Conservation (phyloP, 2,888 invertebrate genomes). For the Chelonus formosanus region DNA sequence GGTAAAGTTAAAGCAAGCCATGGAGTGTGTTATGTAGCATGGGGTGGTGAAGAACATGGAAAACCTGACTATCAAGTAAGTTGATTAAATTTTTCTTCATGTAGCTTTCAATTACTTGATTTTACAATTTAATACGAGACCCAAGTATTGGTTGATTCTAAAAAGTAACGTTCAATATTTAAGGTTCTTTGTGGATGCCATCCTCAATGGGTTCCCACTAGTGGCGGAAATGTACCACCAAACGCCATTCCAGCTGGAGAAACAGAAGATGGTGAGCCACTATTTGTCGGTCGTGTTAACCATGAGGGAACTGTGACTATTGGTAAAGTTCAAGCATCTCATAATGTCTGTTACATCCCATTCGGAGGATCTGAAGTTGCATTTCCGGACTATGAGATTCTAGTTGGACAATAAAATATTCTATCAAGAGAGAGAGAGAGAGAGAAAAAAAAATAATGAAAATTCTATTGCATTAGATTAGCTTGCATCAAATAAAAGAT, state of each 20-base stretch:
- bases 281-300: slow-evolving; percentile 79
- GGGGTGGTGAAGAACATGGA: slow-evolving; percentile 79
- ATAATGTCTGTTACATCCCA: slow-evolving; percentile 84
- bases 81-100: slow-evolving; percentile 3
- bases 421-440: slow-evolving; percentile 23
- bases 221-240: slow-evolving; percentile 74
- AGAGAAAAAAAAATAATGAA: slow-evolving; percentile 30
- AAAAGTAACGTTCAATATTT: not conserved
- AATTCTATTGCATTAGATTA: not conserved
- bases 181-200: slow-evolving; percentile 64
- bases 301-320: slow-evolving; percentile 81
- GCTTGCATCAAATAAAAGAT: no score
- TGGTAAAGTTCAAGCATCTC: slow-evolving; percentile 86
- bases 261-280: slow-evolving; percentile 79
- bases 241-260: slow-evolving; percentile 79
- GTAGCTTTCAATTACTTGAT: not conserved
- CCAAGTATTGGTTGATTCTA: no score
- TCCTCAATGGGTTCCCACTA: slow-evolving; percentile 69
- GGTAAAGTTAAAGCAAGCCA: slow-evolving; percentile 80
- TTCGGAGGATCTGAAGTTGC: slow-evolving; percentile 82
- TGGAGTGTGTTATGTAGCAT: slow-evolving; percentile 76
- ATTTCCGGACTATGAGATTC: slow-evolving; percentile 83
- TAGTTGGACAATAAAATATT: slow-evolving; percentile 65
- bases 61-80: slow-evolving; percentile 75
- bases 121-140: no score